phyloP scores from a whole-genome alignment of 2,797 vertebrate species.

The Lepus townsendii region DNA sequence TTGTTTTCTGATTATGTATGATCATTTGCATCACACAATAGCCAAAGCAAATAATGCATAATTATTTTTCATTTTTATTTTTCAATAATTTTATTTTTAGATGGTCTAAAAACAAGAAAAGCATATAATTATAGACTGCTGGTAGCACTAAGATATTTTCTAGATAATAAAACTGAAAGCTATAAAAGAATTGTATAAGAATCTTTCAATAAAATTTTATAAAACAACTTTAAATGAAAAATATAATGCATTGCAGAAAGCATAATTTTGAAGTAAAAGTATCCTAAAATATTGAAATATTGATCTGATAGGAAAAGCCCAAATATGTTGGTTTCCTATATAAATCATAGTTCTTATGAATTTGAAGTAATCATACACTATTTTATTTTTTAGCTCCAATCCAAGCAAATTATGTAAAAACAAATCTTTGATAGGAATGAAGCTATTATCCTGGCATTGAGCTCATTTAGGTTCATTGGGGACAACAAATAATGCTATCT shows the following conservation, averaged over 20 bases:
- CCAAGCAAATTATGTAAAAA: constrained; percentile 79
- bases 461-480: constrained; percentile 87
- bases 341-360: constrained; percentile 65
- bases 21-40: background rate
- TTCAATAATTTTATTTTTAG: background rate
- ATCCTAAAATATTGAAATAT: constrained; percentile 78
- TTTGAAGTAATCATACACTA: constrained; percentile 44
- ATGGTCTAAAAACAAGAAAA: background rate
- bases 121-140: background rate
- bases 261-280: constrained; percentile 66
- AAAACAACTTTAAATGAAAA: constrained; percentile 74
- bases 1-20: background rate
- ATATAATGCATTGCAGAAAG: background rate
- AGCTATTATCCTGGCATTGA: constrained; percentile 86
- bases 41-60: constrained; percentile 13
- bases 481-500: constrained; percentile 90
- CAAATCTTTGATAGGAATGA: constrained; percentile 83
- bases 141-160: background rate
- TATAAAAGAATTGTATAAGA: constrained; percentile 61
- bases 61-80: background rate
- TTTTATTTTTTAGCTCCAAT: constrained; percentile 70
- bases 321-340: constrained; percentile 59
- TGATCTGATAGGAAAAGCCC: constrained; percentile 68
- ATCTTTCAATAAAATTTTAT: constrained; percentile 71
- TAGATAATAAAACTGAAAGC: constrained; percentile 9